These are phyloP conservation scores for Nautilus pompilius DNA, from an alignment of 1,140 invertebrate species.

Conservation along the genomic window DNA sequence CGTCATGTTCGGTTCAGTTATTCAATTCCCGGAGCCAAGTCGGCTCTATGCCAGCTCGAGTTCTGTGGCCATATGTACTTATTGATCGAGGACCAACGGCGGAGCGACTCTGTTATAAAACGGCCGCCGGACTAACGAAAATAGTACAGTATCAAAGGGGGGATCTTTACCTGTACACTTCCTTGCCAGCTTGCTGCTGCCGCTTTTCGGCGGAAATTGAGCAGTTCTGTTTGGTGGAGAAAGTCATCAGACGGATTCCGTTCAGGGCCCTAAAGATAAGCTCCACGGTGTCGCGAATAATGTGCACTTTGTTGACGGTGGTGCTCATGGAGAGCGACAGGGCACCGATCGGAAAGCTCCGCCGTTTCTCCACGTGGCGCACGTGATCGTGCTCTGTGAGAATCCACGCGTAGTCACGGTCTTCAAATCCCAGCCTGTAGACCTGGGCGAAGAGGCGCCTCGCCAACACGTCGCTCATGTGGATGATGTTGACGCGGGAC, in stretches of 20 bases:
- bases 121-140: too few relatives aligned
- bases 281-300: background rate
- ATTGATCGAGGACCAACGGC: too few relatives aligned
- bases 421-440: background rate
- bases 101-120: too few relatives aligned
- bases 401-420: conserved; percentile 1
- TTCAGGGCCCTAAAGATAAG: background rate
- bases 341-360: background rate
- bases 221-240: background rate
- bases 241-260: background rate
- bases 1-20: too few relatives aligned
- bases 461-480: conserved; percentile 25
- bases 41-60: too few relatives aligned
- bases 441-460: conserved; percentile 23
- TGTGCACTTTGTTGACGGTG: conserved; percentile 1
- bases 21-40: too few relatives aligned
- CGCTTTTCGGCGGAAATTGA: background rate
- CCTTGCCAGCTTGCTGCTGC: too few relatives aligned
- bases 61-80: too few relatives aligned
- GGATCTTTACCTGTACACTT: too few relatives aligned
- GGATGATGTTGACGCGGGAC: conserved; percentile 34
- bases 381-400: conserved; percentile 1
- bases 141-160: too few relatives aligned
- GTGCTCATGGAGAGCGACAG: background rate
- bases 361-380: background rate